Conservation (phyloP, 1,140 invertebrate genomes). For the Hylyphantes graminicola region DNA sequence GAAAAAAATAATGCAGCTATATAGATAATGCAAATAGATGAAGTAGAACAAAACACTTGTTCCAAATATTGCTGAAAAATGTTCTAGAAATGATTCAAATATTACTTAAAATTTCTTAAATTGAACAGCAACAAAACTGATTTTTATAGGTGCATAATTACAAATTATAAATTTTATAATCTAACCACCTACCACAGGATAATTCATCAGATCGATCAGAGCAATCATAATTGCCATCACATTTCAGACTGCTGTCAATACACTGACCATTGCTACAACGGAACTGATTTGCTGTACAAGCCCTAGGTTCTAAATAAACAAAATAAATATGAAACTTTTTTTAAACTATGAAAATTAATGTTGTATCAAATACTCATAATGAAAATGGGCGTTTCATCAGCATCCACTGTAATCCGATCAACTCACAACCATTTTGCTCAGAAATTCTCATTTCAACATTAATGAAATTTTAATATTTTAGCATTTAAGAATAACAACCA, state of each 20-base stretch:
- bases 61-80: background rate
- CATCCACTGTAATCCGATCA: too few relatives aligned
- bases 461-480: too few relatives aligned
- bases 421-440: too few relatives aligned
- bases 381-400: background rate
- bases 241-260: conserved; percentile 63
- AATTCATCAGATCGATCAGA: conserved; percentile 69
- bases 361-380: background rate
- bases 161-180: background rate
- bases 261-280: conserved; percentile 67
- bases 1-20: background rate
- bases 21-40: background rate
- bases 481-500: too few relatives aligned
- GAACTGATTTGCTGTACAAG: conserved; percentile 65
- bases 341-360: background rate
- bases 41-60: background rate
- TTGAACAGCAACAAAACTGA: too few relatives aligned
- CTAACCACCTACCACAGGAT: conserved; percentile 68
- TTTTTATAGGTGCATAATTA: too few relatives aligned
- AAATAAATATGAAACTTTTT: background rate
- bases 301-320: conserved; percentile 17
- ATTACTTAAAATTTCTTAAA: too few relatives aligned
- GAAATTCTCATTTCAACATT: too few relatives aligned
- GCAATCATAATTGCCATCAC: conserved; percentile 66
- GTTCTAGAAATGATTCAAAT: background rate